Conservation (phyloP, 2,888 invertebrate genomes). For the Caenorhabditis sp. region DNA sequence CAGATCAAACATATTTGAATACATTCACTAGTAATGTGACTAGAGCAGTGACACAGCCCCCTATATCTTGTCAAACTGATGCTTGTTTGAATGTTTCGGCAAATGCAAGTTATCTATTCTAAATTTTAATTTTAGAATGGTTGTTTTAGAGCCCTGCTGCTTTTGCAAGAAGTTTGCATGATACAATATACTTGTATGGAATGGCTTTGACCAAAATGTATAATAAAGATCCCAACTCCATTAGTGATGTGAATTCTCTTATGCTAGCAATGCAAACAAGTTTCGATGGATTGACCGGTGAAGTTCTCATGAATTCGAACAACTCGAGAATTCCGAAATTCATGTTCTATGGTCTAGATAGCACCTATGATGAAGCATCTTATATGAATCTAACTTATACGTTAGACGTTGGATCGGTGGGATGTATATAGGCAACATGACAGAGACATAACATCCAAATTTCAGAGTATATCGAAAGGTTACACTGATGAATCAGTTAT, state of each 20-base stretch:
- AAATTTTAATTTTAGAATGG: background rate
- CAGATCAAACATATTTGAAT: conserved; percentile 33
- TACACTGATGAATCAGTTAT: conserved; percentile 22
- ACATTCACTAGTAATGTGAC: conserved; percentile 20
- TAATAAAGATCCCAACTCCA: conserved; percentile 12
- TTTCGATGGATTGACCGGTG: conserved; percentile 50
- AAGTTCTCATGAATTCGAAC: conserved; percentile 49
- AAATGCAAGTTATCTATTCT: background rate
- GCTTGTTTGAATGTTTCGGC: conserved; percentile 21
- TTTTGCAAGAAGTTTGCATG: conserved; percentile 54
- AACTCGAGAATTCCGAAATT: conserved; percentile 40
- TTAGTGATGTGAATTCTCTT: conserved; percentile 8
- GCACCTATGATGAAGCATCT: conserved; percentile 35
- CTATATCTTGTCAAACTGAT: conserved; percentile 32
- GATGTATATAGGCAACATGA: conserved; percentile 1
- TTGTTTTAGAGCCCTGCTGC: conserved; percentile 20
- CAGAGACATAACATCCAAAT: conserved; percentile 17
- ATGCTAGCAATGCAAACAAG: conserved; percentile 26
- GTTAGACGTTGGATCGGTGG: conserved; percentile 27
- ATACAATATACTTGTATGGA: conserved; percentile 61
- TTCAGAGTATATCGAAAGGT: conserved; percentile 28
- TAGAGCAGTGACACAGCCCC: conserved; percentile 22
- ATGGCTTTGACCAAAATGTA: conserved; percentile 45
- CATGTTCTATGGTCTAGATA: conserved; percentile 41
- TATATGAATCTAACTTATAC: conserved; percentile 47